phyloP scores from a whole-genome alignment of 2,113 vertebrate species.

The Eidolon helvum region DNA sequence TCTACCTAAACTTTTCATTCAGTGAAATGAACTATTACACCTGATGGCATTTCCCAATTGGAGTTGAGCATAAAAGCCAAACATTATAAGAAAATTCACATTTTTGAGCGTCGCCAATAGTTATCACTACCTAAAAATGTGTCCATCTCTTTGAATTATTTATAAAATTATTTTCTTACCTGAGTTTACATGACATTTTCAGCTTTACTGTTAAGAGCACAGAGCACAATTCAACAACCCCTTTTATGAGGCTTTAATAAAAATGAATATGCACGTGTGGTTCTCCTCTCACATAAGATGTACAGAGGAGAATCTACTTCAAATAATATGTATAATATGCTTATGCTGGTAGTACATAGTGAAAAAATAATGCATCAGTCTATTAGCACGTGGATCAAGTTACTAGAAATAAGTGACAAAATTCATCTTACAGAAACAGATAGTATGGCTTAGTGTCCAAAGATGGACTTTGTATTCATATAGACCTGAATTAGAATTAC shows the following conservation, averaged over 20 bases:
- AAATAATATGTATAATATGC: neutral
- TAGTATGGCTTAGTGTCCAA: neutral
- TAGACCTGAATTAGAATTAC: neutral
- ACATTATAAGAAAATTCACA: neutral
- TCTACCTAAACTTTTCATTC: neutral
- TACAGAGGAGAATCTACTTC: neutral
- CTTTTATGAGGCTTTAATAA: slow-evolving; percentile 46
- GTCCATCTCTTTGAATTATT: slow-evolving; percentile 46
- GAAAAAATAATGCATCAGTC: neutral
- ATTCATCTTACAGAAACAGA: neutral
- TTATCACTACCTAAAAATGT: neutral
- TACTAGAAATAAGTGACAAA: slow-evolving; percentile 24
- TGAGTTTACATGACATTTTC: slow-evolving; percentile 45
- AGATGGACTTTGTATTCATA: neutral
- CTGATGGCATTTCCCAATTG: neutral
- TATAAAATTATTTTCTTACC: slow-evolving; percentile 30
- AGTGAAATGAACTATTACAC: neutral
- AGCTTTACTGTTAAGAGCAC: slow-evolving; percentile 21
- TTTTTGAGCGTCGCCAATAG: neutral
- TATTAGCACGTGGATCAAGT: slow-evolving; percentile 6
- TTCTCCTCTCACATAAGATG: neutral
- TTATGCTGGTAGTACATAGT: neutral
- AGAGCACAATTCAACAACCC: slow-evolving; percentile 38
- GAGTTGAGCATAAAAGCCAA: neutral
- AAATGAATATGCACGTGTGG: slow-evolving; percentile 37